A percentile compares a stretch with the other conserved stretches of the same genome.
phyloP scores from a whole-genome alignment of 2,888 invertebrate genomes.

The Hydrotaea cyrtoneurina region DNA sequence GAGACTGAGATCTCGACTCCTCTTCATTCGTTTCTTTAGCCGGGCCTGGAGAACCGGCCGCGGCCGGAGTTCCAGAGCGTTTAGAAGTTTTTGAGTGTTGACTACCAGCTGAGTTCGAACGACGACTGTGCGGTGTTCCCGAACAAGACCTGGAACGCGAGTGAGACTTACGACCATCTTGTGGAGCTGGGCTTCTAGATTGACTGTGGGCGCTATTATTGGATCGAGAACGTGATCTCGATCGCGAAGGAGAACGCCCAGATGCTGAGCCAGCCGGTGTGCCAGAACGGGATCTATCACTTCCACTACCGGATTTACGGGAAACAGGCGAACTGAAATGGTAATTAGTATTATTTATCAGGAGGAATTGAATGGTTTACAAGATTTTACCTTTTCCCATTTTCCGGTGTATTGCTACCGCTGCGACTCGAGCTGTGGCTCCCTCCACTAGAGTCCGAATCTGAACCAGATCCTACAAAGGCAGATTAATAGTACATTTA shows the following conservation, averaged over 20 bases:
- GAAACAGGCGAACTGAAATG: constrained; percentile 72
- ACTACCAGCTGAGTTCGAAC: constrained; percentile 71
- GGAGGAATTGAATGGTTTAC: background rate
- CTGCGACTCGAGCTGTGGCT: constrained; percentile 70
- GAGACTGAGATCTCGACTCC: constrained; percentile 82
- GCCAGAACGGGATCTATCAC: constrained; percentile 79
- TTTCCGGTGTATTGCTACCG: constrained; percentile 74
- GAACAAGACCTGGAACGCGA: constrained; percentile 74
- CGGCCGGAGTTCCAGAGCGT: constrained; percentile 51
- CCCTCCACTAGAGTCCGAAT: constrained; percentile 76
- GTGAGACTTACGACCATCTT: constrained; percentile 66
- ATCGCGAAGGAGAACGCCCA: constrained; percentile 68
- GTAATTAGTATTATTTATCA: too few species aligned
- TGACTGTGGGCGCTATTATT: constrained; percentile 63
- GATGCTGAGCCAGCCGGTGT: constrained; percentile 80
- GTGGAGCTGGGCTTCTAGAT: constrained; percentile 57
- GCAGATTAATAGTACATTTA: background rate
- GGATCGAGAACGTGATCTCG: constrained; percentile 70
- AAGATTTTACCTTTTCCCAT: constrained; percentile 63
- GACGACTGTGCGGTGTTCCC: constrained; percentile 74
- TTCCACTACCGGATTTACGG: constrained; percentile 74
- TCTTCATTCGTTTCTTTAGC: constrained; percentile 71
- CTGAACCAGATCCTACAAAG: constrained; percentile 73
- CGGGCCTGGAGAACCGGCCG: constrained; percentile 40
- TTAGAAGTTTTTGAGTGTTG: constrained; percentile 69